Evolutionary conservation across 2,888 invertebrate genomes (phyloP), one percentile per base, ranked within the genome.

Genomic region (Dinocampus coccinellae): DNA sequence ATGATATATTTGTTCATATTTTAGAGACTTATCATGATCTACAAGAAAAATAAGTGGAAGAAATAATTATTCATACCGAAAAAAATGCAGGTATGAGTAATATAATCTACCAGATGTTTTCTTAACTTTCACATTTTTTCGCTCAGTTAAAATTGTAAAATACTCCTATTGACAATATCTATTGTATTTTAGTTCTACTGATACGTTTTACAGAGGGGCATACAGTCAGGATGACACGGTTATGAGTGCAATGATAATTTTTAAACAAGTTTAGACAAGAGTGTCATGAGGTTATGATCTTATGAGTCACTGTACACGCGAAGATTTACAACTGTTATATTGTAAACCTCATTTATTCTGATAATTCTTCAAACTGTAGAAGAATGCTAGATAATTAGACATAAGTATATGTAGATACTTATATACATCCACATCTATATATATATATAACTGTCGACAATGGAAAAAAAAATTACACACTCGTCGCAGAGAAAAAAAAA

Each of bases 391-490:
- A 9, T 0, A 58, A 58, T 36, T n/a, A n/a, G n/a, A n/a, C n/a
- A n/a, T n/a, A n/a, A n/a, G n/a, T n/a, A n/a, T n/a, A n/a, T n/a
- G n/a, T n/a, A n/a, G n/a, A n/a, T n/a, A n/a, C n/a, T n/a, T n/a
- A n/a, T n/a, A n/a, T n/a, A n/a, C n/a, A n/a, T n/a, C n/a, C 20
- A n/a, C 52, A 42, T 16, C 2, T 42, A 33, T 29, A 29, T 20
- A 26, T 55, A 22, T 11, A 16, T 33, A 58, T 29, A 33, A 16
- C 16, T 33, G 7, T 20, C n/a, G n/a, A 26, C 9, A 34, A 1
- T 20, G 22, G 10, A 29, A 29, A 69, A 65, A 29, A 29, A 69
- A 65, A 64, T 58, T 16, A 62, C 10, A 61, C 61, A 66, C 42
- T 57, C 33, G 42, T 36, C 39, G 24, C 3, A 11, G n/a, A n/a